Evolutionary conservation across 2,113 vertebrate species (phyloP).

Genomic region (Paratilapia polleni): DNA sequence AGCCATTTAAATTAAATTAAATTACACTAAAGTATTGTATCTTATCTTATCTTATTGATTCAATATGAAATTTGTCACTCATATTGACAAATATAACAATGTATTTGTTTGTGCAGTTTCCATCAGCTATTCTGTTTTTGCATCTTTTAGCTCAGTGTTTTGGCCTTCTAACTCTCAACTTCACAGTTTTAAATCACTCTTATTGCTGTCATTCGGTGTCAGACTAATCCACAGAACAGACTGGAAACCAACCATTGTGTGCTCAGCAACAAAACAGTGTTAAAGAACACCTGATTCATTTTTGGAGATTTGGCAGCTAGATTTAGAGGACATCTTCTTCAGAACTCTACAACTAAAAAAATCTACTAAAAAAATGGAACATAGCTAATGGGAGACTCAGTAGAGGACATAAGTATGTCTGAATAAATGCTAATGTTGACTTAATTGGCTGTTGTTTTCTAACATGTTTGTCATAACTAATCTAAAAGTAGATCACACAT

Average conservation of each 20-base stretch:
- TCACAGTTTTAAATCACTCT: neutral
- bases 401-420: neutral
- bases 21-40: too few species aligned
- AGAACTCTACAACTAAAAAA: too few species aligned
- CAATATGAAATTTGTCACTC: neutral
- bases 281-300: neutral
- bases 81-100: neutral
- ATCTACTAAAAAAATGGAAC: neutral
- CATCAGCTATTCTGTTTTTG: neutral
- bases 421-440: neutral
- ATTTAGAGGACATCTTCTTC: neutral
- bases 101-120: neutral
- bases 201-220: neutral
- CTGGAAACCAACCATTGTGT: neutral
- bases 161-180: too few species aligned
- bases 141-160: neutral
- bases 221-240: neutral
- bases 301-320: neutral
- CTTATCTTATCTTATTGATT: neutral
- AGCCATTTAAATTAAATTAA: too few species aligned
- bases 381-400: neutral
- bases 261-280: neutral
- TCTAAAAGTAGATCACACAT: neutral
- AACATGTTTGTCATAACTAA: neutral
- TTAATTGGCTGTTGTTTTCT: neutral